phyloP scores from a whole-genome alignment of 2,888 invertebrate species.

The Lycocerus yunnanus region DNA sequence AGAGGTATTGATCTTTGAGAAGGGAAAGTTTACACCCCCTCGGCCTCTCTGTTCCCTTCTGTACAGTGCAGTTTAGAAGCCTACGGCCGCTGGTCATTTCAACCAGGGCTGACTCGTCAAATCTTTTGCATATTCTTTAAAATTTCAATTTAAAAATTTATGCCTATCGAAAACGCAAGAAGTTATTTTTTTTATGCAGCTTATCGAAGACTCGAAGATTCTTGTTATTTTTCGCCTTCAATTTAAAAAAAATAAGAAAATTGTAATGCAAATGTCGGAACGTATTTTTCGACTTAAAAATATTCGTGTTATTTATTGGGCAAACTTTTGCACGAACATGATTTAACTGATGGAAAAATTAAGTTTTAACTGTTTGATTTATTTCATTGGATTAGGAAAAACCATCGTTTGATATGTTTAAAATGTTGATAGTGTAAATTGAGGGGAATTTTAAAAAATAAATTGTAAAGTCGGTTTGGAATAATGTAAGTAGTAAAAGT shows the following conservation, averaged over 20 bases:
- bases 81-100: slow-evolving; percentile 58
- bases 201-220: too few species aligned
- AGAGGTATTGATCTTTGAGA: slow-evolving; percentile 59
- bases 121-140: slow-evolving; percentile 49
- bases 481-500: slow-evolving; percentile 14
- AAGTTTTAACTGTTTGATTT: not conserved
- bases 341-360: not conserved
- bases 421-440: not conserved
- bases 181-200: not conserved
- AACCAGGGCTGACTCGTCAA: slow-evolving; percentile 51
- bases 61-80: slow-evolving; percentile 54
- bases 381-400: not conserved
- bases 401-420: not conserved
- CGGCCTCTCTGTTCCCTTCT: slow-evolving; percentile 38
- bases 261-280: not conserved
- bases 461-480: not conserved
- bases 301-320: not conserved
- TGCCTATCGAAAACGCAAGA: not conserved
- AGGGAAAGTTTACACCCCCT: slow-evolving; percentile 58
- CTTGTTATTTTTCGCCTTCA: not conserved
- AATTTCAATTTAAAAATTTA: slow-evolving; percentile 18
- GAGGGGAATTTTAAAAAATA: not conserved
- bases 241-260: not conserved
- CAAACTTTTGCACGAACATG: not conserved
- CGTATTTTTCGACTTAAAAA: not conserved